These are phyloP conservation scores for Drosophila equinoxialis DNA, from an alignment of 1,140 invertebrate species.

Conservation along the genomic window DNA sequence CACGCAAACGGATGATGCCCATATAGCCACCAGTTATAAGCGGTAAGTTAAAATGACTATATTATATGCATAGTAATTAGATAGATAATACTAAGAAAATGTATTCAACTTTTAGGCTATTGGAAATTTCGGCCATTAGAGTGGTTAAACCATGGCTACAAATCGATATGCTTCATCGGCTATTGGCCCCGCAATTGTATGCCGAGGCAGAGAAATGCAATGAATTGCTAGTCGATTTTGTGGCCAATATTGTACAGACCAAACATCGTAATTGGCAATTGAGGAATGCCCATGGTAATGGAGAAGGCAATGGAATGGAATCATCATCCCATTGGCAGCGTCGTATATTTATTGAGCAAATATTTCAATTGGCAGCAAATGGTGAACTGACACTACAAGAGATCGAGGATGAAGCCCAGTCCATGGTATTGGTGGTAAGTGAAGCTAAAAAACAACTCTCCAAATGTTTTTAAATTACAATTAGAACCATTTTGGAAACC, in stretches of 20 bases:
- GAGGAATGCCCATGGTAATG: conserved; percentile 26
- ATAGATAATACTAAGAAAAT: neutral
- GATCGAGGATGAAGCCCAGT: conserved; percentile 76
- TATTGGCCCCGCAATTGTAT: conserved; percentile 61
- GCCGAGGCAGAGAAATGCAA: conserved; percentile 54
- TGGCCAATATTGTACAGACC: conserved; percentile 63
- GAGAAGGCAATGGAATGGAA: conserved; percentile 9
- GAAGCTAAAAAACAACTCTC: too few species aligned
- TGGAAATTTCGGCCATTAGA: conserved; percentile 73
- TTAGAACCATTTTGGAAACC: too few species aligned
- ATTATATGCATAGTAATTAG: conserved; percentile 3
- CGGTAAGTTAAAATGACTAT: conserved; percentile 46
- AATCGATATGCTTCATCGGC: conserved; percentile 64
- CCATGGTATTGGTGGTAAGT: conserved; percentile 78
- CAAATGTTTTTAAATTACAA: too few species aligned
- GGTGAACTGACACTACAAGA: conserved; percentile 72
- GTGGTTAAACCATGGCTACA: conserved; percentile 78
- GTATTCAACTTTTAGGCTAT: conserved; percentile 40
- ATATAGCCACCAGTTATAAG: conserved; percentile 75
- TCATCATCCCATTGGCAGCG: conserved; percentile 53
- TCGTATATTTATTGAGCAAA: conserved; percentile 79
- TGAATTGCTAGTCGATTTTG: conserved; percentile 69
- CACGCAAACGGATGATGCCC: conserved; percentile 63
- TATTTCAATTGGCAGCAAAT: conserved; percentile 74
- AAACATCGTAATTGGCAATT: conserved; percentile 75